Evolutionary conservation across 2,797 vertebrate species (phyloP).

Genomic region (Bucorvus abyssinicus): DNA sequence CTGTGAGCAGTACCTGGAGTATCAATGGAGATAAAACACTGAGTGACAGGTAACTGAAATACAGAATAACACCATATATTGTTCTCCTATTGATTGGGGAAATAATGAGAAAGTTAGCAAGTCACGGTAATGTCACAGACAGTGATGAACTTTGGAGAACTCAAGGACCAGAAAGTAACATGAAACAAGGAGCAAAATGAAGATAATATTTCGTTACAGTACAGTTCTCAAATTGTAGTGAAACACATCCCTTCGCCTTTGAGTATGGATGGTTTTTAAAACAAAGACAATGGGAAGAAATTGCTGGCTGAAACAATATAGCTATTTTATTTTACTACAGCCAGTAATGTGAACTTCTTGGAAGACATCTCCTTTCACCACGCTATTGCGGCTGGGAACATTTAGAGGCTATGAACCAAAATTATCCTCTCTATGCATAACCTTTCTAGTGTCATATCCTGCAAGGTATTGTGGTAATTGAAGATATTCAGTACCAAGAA

Average conservation of each 20-base stretch:
- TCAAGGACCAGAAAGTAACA: constrained; percentile 89
- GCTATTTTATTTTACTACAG: constrained; percentile 89
- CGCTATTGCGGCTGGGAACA: constrained; percentile 80
- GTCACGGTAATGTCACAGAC: constrained; percentile 77
- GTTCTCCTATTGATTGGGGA: constrained; percentile 88
- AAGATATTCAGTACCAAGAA: constrained; percentile 41
- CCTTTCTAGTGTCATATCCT: constrained; percentile 56
- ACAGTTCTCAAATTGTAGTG: constrained; percentile 85
- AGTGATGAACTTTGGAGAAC: constrained; percentile 80
- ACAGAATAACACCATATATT: constrained; percentile 91
- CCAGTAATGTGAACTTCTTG: constrained; percentile 96
- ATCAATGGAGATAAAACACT: constrained; percentile 88
- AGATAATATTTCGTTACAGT: constrained; percentile 98
- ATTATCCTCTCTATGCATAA: constrained; percentile 67
- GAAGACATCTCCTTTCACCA: constrained; percentile 99
- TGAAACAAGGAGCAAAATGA: constrained; percentile 93
- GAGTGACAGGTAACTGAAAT: constrained; percentile 91
- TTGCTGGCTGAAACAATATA: constrained; percentile 91
- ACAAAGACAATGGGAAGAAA: constrained; percentile 95
- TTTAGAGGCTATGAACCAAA: constrained; percentile 83
- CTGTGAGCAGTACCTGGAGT: constrained; percentile 86
- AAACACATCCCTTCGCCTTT: constrained; percentile 87
- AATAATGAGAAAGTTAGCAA: constrained; percentile 83
- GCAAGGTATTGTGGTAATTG: constrained; percentile 50
- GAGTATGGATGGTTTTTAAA: constrained; percentile 84